phyloP scores from a whole-genome alignment of 64 coral and sea anemone species.

The Montipora capricornis region DNA sequence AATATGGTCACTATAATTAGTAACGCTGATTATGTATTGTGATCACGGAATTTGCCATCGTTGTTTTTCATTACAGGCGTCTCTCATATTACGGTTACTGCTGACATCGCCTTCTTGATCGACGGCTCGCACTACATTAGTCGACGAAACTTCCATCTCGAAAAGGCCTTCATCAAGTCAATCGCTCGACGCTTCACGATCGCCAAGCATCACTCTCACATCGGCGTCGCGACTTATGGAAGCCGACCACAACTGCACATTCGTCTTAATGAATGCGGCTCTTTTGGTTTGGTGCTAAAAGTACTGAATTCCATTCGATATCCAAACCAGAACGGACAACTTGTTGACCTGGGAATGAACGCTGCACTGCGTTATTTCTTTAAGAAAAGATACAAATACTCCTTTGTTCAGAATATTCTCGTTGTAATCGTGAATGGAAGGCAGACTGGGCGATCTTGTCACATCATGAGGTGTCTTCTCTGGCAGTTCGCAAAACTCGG shows the following conservation, averaged over 20 bases:
- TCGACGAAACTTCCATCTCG: slow-evolving; percentile 62
- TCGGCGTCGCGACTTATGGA: slow-evolving; percentile 65
- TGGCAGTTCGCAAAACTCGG: slow-evolving; percentile 4
- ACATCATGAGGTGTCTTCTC: slow-evolving; percentile 8
- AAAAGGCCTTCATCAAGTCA: slow-evolving; percentile 65
- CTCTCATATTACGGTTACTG: neutral
- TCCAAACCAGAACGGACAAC: slow-evolving; percentile 23
- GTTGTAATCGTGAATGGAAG: slow-evolving; percentile 58
- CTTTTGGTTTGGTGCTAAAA: neutral
- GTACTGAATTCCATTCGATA: slow-evolving; percentile 26
- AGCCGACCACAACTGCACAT: slow-evolving; percentile 15
- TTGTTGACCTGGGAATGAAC: slow-evolving; percentile 24
- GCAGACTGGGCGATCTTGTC: slow-evolving; percentile 15
- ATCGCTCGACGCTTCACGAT: slow-evolving; percentile 50
- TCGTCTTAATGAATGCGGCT: slow-evolving; percentile 38
- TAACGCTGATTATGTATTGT: too few species aligned
- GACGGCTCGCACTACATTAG: slow-evolving; percentile 60
- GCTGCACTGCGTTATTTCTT: slow-evolving; percentile 15
- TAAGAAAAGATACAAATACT: neutral
- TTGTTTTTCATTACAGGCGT: neutral
- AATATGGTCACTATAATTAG: too few species aligned
- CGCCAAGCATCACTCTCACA: slow-evolving; percentile 24
- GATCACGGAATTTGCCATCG: neutral
- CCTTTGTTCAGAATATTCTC: slow-evolving; percentile 51
- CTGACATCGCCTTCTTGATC: slow-evolving; percentile 81